These are phyloP conservation scores for Lepus oiostolus DNA, from an alignment of 2,797 vertebrate species.

Conservation along the genomic window DNA sequence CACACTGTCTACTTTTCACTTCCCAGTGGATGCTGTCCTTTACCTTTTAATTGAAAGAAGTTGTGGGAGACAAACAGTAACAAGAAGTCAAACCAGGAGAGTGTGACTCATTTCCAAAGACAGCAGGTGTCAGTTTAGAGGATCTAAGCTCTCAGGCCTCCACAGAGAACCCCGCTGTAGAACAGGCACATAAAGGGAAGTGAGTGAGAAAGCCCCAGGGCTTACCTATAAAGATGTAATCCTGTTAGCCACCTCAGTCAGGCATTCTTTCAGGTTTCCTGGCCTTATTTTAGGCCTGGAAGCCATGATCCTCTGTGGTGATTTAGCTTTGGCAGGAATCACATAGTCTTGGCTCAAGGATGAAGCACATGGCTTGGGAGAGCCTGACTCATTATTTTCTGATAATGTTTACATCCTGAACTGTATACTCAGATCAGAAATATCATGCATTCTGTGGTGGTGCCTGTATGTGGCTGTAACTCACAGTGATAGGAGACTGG, in stretches of 20 bases:
- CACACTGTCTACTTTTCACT: not conserved
- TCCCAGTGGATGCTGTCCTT: too few species aligned
- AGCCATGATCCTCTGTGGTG: not conserved
- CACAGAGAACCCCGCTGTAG: not conserved
- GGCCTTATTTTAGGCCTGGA: not conserved
- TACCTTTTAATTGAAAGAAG: not conserved
- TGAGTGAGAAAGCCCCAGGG: not conserved
- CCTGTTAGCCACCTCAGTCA: too few species aligned
- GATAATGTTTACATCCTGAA: slow-evolving; percentile 15
- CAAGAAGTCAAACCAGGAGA: not conserved
- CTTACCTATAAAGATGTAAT: not conserved
- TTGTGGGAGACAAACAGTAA: not conserved
- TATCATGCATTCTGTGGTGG: not conserved
- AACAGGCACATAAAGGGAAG: too few species aligned
- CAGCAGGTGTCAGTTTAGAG: not conserved
- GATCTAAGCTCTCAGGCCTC: not conserved
- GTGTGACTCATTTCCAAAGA: not conserved
- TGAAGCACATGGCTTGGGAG: not conserved
- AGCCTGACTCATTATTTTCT: slow-evolving; percentile 53
- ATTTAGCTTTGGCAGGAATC: not conserved
- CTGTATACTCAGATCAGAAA: not conserved
- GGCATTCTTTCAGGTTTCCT: not conserved
- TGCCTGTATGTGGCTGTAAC: too few species aligned
- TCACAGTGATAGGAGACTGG: rapidly evolving
- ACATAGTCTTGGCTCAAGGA: not conserved